Percentiles rank a stretch among this genome's conserved stretches.
Conservation (phyloP, 2,113 vertebrate genomes). For the Myodes glareolus region DNA sequence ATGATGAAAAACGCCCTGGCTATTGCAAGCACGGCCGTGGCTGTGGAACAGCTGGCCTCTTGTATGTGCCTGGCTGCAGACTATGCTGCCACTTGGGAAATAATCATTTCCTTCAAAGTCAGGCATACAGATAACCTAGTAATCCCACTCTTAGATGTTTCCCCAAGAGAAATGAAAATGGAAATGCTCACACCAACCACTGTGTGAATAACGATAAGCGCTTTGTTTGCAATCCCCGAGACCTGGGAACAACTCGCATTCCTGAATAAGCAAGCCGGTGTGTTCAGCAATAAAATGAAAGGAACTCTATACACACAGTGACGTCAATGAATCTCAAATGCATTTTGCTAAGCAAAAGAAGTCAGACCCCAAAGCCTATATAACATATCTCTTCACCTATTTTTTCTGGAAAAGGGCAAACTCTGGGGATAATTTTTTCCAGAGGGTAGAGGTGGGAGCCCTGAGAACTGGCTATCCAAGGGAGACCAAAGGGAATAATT, state of each 20-base stretch:
- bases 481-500: neutral
- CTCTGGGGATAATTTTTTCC: neutral
- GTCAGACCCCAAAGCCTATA: neutral
- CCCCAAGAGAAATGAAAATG: slow-evolving; percentile 41
- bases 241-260: neutral
- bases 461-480: neutral
- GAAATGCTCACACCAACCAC: neutral
- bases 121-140: neutral
- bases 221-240: neutral
- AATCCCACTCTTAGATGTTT: neutral
- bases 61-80: neutral
- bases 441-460: neutral
- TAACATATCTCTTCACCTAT: neutral
- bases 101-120: neutral
- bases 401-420: slow-evolving; percentile 8
- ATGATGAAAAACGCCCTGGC: neutral
- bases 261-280: neutral
- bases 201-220: neutral
- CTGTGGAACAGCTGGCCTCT: neutral
- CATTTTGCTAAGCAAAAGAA: slow-evolving; percentile 10
- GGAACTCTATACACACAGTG: neutral
- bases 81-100: neutral
- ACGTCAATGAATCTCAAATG: neutral
- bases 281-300: neutral
- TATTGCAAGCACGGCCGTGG: neutral